Conservation (phyloP, 2,888 invertebrate genomes). For the Ecdyonurus torrentis region DNA sequence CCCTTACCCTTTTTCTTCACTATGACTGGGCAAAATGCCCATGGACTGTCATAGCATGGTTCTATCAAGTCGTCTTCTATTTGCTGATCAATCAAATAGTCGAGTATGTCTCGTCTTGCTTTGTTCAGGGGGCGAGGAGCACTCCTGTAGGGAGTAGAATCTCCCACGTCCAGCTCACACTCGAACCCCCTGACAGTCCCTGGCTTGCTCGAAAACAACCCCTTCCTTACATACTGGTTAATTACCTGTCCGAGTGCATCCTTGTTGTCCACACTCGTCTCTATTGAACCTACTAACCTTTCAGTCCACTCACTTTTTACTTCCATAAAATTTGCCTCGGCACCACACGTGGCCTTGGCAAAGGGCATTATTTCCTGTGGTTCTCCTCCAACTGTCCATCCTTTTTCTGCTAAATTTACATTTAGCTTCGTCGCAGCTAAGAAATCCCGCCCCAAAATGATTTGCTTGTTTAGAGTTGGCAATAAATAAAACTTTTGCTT, state of each 20-base stretch:
- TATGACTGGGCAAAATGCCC: background rate
- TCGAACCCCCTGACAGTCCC: background rate
- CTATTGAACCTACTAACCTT: background rate
- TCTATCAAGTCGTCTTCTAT: background rate
- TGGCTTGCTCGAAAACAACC: background rate
- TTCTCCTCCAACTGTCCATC: background rate
- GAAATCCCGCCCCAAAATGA: background rate
- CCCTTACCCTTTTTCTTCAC: constrained; percentile 1
- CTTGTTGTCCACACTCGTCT: background rate
- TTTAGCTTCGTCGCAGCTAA: background rate
- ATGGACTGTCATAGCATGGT: background rate
- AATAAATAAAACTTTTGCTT: background rate
- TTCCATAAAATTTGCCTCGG: background rate
- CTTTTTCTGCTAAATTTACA: background rate
- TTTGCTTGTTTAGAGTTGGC: background rate
- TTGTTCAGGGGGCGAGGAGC: background rate
- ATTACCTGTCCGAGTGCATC: background rate
- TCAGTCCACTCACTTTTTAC: background rate
- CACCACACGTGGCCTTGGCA: background rate
- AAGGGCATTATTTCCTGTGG: background rate
- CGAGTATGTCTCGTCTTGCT: background rate
- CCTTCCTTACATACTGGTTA: background rate
- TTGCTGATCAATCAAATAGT: background rate
- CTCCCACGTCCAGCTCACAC: background rate
- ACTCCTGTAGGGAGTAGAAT: background rate